Evolutionary conservation across 2,113 vertebrate genomes (phyloP).

Genomic region (Ictalurus furcatus): DNA sequence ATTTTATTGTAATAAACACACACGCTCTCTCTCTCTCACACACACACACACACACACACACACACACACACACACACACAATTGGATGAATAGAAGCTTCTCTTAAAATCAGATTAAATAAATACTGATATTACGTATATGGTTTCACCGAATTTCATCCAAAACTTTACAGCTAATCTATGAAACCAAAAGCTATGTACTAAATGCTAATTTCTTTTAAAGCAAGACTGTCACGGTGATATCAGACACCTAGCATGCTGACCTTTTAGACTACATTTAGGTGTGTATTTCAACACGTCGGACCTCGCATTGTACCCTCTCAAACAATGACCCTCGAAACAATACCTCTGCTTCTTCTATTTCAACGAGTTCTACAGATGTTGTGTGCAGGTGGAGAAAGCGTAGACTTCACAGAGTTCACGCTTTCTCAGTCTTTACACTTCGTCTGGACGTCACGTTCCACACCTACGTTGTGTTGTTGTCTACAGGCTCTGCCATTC

Average conservation of each 20-base stretch:
- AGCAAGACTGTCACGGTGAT: not conserved
- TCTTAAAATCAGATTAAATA: too few relatives aligned
- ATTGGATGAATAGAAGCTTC: too few relatives aligned
- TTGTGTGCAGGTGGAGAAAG: not conserved
- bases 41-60: too few relatives aligned
- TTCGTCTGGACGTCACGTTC: not conserved
- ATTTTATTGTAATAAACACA: too few relatives aligned
- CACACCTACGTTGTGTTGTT: conserved; percentile 30
- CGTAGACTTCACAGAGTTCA: not conserved
- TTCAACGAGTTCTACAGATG: too few relatives aligned
- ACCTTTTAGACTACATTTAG: not conserved
- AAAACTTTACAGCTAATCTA: too few relatives aligned
- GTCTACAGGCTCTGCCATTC: conserved; percentile 80
- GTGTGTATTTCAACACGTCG: not conserved
- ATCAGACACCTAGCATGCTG: not conserved
- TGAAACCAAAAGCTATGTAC: not conserved
- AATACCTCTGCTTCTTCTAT: not conserved
- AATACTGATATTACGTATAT: too few relatives aligned
- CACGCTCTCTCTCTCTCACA: too few relatives aligned
- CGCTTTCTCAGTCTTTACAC: too few relatives aligned
- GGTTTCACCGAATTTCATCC: too few relatives aligned
- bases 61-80: too few relatives aligned
- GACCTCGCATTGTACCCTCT: not conserved
- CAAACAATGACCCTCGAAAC: not conserved
- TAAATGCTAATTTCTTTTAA: not conserved